Evolutionary conservation across 2,797 vertebrate species (phyloP).

Genomic region (Poliocrania exsul): DNA sequence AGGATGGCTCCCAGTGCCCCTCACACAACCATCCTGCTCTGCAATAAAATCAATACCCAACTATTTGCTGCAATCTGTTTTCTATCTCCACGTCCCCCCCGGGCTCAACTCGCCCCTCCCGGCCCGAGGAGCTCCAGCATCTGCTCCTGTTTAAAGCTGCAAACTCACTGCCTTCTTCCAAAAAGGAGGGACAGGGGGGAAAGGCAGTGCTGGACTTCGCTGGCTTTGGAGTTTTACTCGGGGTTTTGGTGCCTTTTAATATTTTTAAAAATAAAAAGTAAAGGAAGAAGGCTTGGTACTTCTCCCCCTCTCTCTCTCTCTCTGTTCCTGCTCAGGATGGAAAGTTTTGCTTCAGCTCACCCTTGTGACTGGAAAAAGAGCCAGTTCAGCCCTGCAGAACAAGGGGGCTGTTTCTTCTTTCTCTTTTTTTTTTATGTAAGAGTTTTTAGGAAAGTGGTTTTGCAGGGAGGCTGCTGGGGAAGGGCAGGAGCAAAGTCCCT

Average conservation of each 20-base stretch:
- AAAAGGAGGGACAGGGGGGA: background rate
- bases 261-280: background rate
- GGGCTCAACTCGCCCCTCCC: background rate
- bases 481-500: background rate
- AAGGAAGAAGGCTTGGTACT: background rate
- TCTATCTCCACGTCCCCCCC: background rate
- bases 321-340: constrained; percentile 48
- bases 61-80: background rate
- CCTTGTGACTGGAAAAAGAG: constrained; percentile 78
- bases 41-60: background rate
- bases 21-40: rapidly evolving
- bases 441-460: constrained; percentile 36
- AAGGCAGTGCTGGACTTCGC: background rate
- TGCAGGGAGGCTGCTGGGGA: background rate
- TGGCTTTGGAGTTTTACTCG: background rate
- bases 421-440: background rate
- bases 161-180: background rate
- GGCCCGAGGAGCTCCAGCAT: background rate
- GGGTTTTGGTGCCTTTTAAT: background rate
- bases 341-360: constrained; percentile 73
- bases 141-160: constrained; percentile 52
- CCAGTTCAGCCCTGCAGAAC: constrained; percentile 62
- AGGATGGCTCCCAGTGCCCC: background rate
- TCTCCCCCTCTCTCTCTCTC: background rate
- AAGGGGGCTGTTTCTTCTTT: constrained; percentile 25